A percentile compares a stretch with the other conserved stretches of the same genome.
These are phyloP conservation scores for Liodrosophila aerea DNA, from an alignment of 2,888 invertebrate genomes.

Conservation along the genomic window DNA sequence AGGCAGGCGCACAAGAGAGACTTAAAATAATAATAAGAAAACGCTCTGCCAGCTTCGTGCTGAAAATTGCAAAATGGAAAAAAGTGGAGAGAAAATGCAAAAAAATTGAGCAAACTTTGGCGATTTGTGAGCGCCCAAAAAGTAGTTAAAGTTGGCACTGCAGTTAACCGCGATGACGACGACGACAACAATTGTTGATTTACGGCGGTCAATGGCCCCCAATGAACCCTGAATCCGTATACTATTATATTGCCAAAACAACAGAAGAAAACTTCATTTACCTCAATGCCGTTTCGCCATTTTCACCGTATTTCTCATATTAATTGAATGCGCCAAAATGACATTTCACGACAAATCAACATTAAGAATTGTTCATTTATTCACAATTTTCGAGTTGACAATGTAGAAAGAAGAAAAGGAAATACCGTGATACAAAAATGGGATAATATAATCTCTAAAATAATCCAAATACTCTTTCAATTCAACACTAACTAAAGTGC, in stretches of 20 bases:
- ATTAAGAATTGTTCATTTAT: neutral
- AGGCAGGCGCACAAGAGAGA: conserved; percentile 1
- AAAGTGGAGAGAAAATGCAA: neutral
- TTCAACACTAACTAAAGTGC: too few relatives aligned
- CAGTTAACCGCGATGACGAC: conserved; percentile 42
- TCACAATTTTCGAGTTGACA: too few relatives aligned
- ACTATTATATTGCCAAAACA: neutral
- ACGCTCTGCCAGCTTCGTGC: conserved; percentile 61
- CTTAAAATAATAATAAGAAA: conserved; percentile 51
- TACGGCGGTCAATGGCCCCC: conserved; percentile 49
- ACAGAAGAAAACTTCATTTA: neutral
- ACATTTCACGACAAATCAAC: conserved; percentile 6
- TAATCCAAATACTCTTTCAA: too few relatives aligned
- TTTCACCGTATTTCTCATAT: neutral
- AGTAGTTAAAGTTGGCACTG: conserved; percentile 61
- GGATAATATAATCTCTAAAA: neutral
- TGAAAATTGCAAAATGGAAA: conserved; percentile 62
- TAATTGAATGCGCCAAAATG: neutral
- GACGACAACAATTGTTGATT: conserved; percentile 56
- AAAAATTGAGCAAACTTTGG: conserved; percentile 43
- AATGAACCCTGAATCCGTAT: conserved; percentile 4
- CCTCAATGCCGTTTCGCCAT: neutral
- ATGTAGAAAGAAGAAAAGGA: neutral
- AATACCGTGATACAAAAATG: neutral
- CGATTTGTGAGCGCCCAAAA: conserved; percentile 65